Evolutionary conservation across 2,113 vertebrate genomes (phyloP).

Genomic region (Lethenteron reissneri): DNA sequence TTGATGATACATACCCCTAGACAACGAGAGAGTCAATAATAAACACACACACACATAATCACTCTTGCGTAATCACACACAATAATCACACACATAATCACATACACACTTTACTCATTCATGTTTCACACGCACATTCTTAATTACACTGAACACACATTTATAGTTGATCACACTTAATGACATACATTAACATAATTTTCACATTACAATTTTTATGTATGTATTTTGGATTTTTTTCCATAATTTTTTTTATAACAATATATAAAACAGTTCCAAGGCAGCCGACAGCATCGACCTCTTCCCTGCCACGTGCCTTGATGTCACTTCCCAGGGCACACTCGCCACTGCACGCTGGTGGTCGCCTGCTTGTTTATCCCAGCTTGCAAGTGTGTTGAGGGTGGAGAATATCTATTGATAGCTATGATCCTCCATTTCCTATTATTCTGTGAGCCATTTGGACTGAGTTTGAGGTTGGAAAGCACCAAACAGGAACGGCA

Average conservation of each 20-base stretch:
- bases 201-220: not conserved
- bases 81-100: not conserved
- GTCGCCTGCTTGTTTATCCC: too few relatives aligned
- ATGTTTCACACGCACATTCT: not conserved
- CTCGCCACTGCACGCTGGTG: too few relatives aligned
- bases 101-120: not conserved
- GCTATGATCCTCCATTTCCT: too few relatives aligned
- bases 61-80: not conserved
- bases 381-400: too few relatives aligned
- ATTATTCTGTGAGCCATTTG: too few relatives aligned
- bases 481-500: too few relatives aligned
- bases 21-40: too few relatives aligned
- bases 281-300: not conserved
- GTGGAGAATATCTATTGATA: too few relatives aligned
- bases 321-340: too few relatives aligned
- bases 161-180: not conserved
- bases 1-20: too few relatives aligned
- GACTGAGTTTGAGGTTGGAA: too few relatives aligned
- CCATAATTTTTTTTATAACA: not conserved
- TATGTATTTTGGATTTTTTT: not conserved
- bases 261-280: not conserved
- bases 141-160: not conserved
- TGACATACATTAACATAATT: not conserved
- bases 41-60: not conserved
- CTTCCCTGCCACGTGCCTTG: too few relatives aligned